Evolutionary conservation across 2,797 vertebrate genomes (phyloP).

Genomic region (Gadopsis bispinosus): DNA sequence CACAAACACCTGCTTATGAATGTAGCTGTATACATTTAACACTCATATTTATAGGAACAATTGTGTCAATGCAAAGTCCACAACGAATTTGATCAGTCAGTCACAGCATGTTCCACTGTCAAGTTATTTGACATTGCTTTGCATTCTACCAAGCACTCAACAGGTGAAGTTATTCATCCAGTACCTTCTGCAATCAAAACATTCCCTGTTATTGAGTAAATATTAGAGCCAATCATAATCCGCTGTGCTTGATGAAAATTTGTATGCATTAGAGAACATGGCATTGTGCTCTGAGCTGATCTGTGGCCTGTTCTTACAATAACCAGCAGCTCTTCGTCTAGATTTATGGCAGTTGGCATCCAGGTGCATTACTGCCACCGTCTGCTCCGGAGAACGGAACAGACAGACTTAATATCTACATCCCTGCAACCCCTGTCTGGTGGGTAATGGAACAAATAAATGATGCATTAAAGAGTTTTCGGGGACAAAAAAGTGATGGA

Average conservation of each 20-base stretch:
- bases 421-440: background rate
- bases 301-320: slow-evolving; percentile 33
- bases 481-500: slow-evolving; percentile 1
- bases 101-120: background rate
- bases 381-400: too few species aligned
- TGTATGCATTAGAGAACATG: slow-evolving; percentile 41
- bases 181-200: slow-evolving; percentile 16
- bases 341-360: too few species aligned
- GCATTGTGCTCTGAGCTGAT: slow-evolving; percentile 34
- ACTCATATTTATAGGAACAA: slow-evolving; percentile 3
- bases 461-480: slow-evolving; percentile 59
- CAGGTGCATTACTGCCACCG: too few species aligned
- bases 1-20: slow-evolving; percentile 33
- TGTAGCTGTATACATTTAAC: slow-evolving; percentile 31
- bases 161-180: slow-evolving; percentile 19
- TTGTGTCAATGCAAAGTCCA: slow-evolving; percentile 8
- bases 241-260: slow-evolving; percentile 38
- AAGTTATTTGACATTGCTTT: slow-evolving; percentile 17
- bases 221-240: slow-evolving; percentile 36
- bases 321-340: slow-evolving; percentile 26
- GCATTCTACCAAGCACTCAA: background rate
- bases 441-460: slow-evolving; percentile 69
- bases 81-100: slow-evolving; percentile 22
- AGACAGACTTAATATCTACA: too few species aligned
- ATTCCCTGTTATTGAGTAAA: slow-evolving; percentile 30